Base-by-base conservation (phyloP, 2,797 vertebrate species). In the Gouania willdenowi region DNA sequence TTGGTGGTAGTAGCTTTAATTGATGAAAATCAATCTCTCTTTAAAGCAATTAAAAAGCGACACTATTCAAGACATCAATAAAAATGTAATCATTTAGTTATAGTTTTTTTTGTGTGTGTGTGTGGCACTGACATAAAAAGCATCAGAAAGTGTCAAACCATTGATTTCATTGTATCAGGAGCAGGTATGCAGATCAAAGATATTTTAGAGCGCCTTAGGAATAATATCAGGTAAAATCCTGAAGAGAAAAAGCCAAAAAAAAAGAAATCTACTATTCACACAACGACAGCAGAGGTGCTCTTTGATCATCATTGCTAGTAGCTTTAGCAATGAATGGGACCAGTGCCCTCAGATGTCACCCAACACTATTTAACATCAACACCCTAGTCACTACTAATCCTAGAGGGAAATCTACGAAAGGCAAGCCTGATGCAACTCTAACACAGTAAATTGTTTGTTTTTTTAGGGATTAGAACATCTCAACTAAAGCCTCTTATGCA, bases 161-260 rank as follows among this genome's bases (percentile, higher is more conserved):
- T 27, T 59, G 43, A 67, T 59, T 53, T 20, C 26, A 5, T 16
- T 18, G 19, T 21, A 58, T 5, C 36, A 9, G 15, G 37, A 46
- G 26, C 31, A 40, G 31, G 36, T 59, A 57, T 62, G 49, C 52
- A 66, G 62, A 84, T 83, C 69, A 85, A 82, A 83, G 79, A 29
- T 8, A 16, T 26, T 14, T 8, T 8, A 43, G 27, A 56, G 34
- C 19, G 34, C 30, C 47, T 32, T 3, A 12, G 43, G 66, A 75
- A 77, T 73, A 77, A 57, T 61, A 74, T 50, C 39, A 54, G 56
- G 45, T 41, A 61, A 66, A 20, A 66, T 54, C 60, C 41, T 57
- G 23, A 30, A 38, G 26, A 11, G n/a, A n/a, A 22, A 22, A 22
- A 44, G 36, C 12, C 30, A 43, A 35, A 52, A 45, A 37, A 38